phyloP scores from a whole-genome alignment of 1,140 invertebrate genomes.

The Drosophila malerkotliana region DNA sequence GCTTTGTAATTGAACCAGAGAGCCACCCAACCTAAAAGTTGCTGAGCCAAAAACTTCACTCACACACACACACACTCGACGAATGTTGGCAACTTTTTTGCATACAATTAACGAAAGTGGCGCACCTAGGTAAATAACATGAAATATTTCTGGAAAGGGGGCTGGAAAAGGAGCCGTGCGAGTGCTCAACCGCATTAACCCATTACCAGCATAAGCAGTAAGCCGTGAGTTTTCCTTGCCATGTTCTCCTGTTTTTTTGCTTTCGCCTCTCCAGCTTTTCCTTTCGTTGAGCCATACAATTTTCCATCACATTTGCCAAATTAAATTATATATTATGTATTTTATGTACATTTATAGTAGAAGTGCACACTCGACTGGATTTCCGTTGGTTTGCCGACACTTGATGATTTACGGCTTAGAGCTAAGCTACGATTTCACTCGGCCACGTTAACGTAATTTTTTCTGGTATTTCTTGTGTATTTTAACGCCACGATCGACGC shows the following conservation, averaged over 20 bases:
- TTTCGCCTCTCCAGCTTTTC: constrained; percentile 22
- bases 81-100: constrained; percentile 78
- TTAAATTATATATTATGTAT: constrained; percentile 67
- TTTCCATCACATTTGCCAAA: constrained; percentile 81
- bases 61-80: constrained; percentile 21
- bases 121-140: constrained; percentile 72
- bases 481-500: constrained; percentile 34
- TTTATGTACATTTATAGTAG: constrained; percentile 49
- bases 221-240: constrained; percentile 30
- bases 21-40: constrained; percentile 58
- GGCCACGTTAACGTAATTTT: constrained; percentile 21
- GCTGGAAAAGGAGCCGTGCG: constrained; percentile 18
- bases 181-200: constrained; percentile 77
- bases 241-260: constrained; percentile 15
- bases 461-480: constrained; percentile 1
- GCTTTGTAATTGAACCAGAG: constrained; percentile 67
- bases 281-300: constrained; percentile 69
- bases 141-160: constrained; percentile 37
- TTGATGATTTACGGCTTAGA: constrained; percentile 63
- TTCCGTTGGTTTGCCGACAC: constrained; percentile 56
- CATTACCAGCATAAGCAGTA: constrained; percentile 74
- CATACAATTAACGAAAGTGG: constrained; percentile 81
- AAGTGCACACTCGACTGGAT: constrained; percentile 69
- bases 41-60: constrained; percentile 68
- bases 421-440: constrained; percentile 28